Percentiles rank a stretch among this genome's conserved stretches.
Conservation (phyloP, 2,113 vertebrate genomes). For the Alectura lathami region DNA sequence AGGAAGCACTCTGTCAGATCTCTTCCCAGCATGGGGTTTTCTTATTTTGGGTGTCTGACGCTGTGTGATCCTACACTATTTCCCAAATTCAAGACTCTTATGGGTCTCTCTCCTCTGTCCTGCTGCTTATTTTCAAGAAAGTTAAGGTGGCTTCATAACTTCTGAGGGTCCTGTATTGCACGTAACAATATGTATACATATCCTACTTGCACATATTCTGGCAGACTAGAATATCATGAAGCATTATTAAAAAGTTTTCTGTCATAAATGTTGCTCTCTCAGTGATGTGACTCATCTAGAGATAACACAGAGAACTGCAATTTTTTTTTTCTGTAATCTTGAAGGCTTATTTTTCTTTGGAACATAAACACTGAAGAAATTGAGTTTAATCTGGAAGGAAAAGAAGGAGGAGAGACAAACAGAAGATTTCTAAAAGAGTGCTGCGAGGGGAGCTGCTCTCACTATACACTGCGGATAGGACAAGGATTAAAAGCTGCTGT, state of each 20-base stretch:
- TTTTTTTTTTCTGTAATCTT: not conserved
- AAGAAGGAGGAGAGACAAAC: not conserved
- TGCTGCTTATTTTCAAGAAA: not conserved
- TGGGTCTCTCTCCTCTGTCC: not conserved
- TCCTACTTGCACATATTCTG: not conserved
- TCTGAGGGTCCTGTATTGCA: not conserved
- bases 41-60: not conserved
- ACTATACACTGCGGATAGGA: not conserved
- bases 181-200: fast-evolving
- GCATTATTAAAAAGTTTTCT: not conserved
- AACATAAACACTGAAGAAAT: not conserved
- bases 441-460: not conserved
- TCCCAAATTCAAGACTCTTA: not conserved
- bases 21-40: not conserved
- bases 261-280: not conserved
- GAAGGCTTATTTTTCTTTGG: not conserved
- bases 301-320: not conserved
- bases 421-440: not conserved
- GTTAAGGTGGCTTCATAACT: not conserved
- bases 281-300: not conserved
- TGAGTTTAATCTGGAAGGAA: not conserved
- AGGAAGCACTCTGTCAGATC: not conserved
- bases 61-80: not conserved
- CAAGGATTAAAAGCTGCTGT: not conserved
- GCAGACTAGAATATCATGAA: not conserved